These are phyloP conservation scores for Galaxias olidus DNA, from an alignment of 2,797 vertebrate species.

Conservation along the genomic window DNA sequence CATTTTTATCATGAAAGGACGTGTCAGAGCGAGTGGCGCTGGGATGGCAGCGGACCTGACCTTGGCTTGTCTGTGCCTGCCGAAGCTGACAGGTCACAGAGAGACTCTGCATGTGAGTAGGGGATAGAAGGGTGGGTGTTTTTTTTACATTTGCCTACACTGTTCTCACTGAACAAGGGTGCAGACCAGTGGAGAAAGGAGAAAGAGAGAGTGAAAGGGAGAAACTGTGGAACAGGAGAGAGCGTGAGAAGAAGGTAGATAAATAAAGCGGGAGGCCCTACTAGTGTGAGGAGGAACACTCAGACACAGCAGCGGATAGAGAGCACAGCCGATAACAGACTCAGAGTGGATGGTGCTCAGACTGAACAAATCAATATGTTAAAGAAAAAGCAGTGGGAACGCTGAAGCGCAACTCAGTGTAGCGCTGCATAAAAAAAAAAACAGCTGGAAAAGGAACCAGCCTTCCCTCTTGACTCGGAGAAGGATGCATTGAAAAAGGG, in stretches of 20 bases:
- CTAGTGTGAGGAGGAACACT: not conserved
- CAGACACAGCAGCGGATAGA: conserved; percentile 7
- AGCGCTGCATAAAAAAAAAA: not conserved
- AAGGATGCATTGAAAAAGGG: conserved; percentile 26
- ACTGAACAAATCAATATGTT: conserved; percentile 31
- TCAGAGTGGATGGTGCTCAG: not conserved
- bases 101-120: not conserved
- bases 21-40: conserved; percentile 9
- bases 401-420: not conserved
- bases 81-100: not conserved
- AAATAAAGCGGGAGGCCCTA: not conserved
- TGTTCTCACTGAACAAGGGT: not conserved
- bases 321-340: not conserved
- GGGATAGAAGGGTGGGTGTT: not conserved
- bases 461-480: conserved; percentile 22
- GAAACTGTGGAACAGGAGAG: not conserved
- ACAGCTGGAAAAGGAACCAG: conserved; percentile 23
- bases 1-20: conserved; percentile 14
- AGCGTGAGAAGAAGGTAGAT: not conserved
- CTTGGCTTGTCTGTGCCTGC: conserved; percentile 19
- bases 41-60: conserved; percentile 17
- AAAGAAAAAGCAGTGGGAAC: conserved; percentile 8
- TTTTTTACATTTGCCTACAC: not conserved
- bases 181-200: not conserved
- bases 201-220: not conserved